A percentile compares a stretch with the other conserved stretches of the same genome.
Conservation (phyloP, 2,888 invertebrate genomes). For the Lamellibrachia satsuma region DNA sequence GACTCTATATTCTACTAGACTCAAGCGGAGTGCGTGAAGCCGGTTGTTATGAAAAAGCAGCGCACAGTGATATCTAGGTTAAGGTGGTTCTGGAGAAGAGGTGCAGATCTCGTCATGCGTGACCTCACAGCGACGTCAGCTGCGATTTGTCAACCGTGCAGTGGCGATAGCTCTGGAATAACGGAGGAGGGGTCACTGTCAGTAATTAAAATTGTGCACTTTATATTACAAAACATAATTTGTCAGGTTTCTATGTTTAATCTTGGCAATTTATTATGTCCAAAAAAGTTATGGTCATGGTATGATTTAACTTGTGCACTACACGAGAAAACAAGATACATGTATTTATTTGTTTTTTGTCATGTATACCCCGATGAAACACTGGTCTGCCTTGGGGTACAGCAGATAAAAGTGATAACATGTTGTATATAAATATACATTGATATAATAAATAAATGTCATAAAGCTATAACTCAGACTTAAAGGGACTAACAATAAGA, state of each 20-base stretch:
- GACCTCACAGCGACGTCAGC: neutral
- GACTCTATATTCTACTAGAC: neutral
- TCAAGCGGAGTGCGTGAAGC: neutral
- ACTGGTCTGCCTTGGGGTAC: neutral
- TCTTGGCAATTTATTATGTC: neutral
- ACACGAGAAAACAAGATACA: neutral
- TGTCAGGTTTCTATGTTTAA: neutral
- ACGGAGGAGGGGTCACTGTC: neutral
- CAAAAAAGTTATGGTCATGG: neutral
- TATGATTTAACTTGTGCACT: neutral
- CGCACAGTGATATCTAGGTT: neutral
- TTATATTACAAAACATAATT: neutral
- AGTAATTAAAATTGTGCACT: neutral
- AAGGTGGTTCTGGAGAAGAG: neutral
- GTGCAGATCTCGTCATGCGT: neutral
- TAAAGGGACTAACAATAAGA: neutral
- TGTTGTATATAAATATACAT: too few relatives aligned
- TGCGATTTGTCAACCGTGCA: slow-evolving; percentile 3
- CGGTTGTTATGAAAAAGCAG: neutral
- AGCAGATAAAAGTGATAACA: neutral
- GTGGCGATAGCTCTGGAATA: neutral
- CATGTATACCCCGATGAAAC: too few relatives aligned
- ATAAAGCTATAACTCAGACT: neutral
- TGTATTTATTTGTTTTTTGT: neutral
- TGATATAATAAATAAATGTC: too few relatives aligned